Conservation (phyloP, 1,140 invertebrate species). For the Idris sp. region DNA sequence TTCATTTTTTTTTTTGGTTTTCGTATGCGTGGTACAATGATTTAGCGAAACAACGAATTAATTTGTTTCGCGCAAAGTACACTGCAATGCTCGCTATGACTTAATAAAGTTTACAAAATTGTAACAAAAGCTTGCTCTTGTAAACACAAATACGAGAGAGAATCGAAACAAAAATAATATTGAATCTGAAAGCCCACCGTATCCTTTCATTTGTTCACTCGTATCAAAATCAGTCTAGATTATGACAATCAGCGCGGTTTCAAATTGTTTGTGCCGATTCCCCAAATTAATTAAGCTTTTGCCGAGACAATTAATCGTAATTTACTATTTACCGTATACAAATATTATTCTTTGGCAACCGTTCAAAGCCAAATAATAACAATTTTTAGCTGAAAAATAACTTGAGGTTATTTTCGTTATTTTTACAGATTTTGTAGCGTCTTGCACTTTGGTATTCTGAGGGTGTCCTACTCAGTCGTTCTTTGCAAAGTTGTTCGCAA, state of each 20-base stretch:
- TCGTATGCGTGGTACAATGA: constrained; percentile 45
- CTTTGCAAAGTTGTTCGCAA: constrained; percentile 43
- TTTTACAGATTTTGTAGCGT: constrained; percentile 21
- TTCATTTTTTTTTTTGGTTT: constrained; percentile 44
- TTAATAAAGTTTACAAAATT: constrained; percentile 38
- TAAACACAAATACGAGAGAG: constrained; percentile 9
- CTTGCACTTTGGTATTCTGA: constrained; percentile 34
- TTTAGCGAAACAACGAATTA: constrained; percentile 50
- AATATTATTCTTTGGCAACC: too few relatives aligned
- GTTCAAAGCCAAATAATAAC: too few relatives aligned
- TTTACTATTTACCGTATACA: too few relatives aligned
- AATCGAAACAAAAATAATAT: constrained; percentile 20
- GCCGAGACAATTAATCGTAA: too few relatives aligned
- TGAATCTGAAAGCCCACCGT: constrained; percentile 7
- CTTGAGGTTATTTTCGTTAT: constrained; percentile 23
- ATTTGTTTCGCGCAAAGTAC: constrained; percentile 36
- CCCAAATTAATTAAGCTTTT: too few relatives aligned
- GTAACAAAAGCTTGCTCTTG: constrained; percentile 5
- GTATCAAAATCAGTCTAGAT: too few relatives aligned
- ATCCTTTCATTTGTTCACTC: too few relatives aligned
- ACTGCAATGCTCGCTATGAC: constrained; percentile 30
- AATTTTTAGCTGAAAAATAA: too few relatives aligned
- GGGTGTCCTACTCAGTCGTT: constrained; percentile 31
- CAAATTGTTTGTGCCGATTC: too few relatives aligned
- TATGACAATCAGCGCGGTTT: too few relatives aligned